Base-by-base conservation (phyloP, 2,888 invertebrate genomes). In the Litoditis marina region DNA sequence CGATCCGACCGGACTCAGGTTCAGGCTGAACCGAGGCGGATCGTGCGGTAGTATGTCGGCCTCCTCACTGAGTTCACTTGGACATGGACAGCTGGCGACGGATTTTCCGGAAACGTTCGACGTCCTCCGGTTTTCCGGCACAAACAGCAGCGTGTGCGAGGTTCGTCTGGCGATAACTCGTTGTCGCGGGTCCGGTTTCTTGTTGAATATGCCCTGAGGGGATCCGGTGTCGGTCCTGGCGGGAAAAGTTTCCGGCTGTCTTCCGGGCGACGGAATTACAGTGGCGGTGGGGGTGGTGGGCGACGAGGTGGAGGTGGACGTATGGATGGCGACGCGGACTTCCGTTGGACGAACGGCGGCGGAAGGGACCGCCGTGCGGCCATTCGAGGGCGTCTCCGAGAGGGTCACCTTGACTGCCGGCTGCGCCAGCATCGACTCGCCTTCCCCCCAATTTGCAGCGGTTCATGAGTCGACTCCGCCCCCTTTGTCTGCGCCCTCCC, bases 141-240 rank as follows among this genome's bases (percentile, higher is more conserved):
- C 79, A 63, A 68, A 79, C 7, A 80, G 68, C 4, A 80, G 67
- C 0, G 80, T 78, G 50, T 80, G 77, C 11, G 76, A 75, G 25
- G 73, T 78, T 13, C 79, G 52, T 19, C 78, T 50, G 36, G 71
- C 58, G 60, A 77, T 66, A 25, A 68, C 67, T 30, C 74, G 55
- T 42, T 68, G 65, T 30, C 71, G 51, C 1, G 76, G 76, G 65
- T 73, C 73, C 2, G 73, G 69, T 53, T 74, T 74, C 66, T 66
- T 71, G 42, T 62, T 60, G 56, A 69, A 67, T 49, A 65, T 57
- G 53, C 66, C 70, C 32, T 53, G 44, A 30, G 64, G 51, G 46
- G 25, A 6, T 39, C 42, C 30, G 19, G 6, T 22, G 28, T 51
- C 28, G 28, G 22, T 27, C 19, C 51, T 27, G 31, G 19, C 19